Conservation (phyloP, 2,797 vertebrate genomes). For the Gorsachius magnificus region DNA sequence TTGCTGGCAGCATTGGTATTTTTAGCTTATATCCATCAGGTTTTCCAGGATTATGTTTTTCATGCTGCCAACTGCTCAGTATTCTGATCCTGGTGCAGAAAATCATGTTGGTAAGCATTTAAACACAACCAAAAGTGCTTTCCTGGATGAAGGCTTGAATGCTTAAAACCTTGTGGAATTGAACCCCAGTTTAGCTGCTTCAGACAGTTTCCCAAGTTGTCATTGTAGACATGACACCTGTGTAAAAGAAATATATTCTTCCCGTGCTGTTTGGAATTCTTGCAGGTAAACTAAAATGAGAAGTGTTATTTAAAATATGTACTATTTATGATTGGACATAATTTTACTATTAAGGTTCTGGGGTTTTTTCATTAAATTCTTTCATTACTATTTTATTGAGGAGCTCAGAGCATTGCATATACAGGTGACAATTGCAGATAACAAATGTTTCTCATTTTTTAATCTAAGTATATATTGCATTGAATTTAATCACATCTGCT, state of each 20-base stretch:
- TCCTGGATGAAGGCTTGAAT: background rate
- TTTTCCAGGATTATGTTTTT: slow-evolving; percentile 12
- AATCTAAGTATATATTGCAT: background rate
- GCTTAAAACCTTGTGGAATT: background rate
- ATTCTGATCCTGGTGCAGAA: background rate
- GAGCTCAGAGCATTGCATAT: background rate
- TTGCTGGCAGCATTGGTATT: background rate
- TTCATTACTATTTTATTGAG: background rate
- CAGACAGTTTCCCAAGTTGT: background rate
- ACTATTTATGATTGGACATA: background rate
- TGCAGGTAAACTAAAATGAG: background rate
- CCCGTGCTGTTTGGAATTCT: background rate
- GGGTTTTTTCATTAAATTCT: background rate
- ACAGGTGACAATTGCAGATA: background rate
- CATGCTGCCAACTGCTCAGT: background rate
- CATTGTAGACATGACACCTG: background rate
- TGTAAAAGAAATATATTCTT: background rate
- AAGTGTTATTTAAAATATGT: background rate
- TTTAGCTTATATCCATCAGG: background rate
- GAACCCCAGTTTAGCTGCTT: background rate
- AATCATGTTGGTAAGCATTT: background rate
- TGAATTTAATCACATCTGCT: background rate
- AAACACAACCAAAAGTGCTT: background rate
- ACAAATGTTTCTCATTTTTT: background rate
- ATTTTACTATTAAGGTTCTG: background rate